Conservation (phyloP, 2,797 vertebrate species). For the Acridotheres tristis region DNA sequence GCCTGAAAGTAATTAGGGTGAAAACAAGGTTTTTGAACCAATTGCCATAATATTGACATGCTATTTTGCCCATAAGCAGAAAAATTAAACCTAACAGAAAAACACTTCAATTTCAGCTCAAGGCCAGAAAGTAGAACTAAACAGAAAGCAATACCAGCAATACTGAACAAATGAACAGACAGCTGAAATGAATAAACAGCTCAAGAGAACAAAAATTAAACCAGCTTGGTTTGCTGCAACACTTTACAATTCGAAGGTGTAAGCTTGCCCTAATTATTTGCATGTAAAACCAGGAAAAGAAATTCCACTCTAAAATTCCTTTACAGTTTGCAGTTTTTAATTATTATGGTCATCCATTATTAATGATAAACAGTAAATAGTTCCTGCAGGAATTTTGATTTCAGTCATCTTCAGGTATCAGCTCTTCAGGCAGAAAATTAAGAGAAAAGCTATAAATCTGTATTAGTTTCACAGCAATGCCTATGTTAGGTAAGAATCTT, state of each 20-base stretch:
- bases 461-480: not conserved
- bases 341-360: slow-evolving; percentile 57
- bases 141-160: not conserved
- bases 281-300: not conserved
- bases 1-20: not conserved
- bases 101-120: not conserved
- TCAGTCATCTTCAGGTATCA: not conserved
- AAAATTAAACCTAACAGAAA: not conserved
- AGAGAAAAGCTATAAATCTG: not conserved
- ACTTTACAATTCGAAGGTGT: not conserved
- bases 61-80: not conserved
- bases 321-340: slow-evolving; percentile 45
- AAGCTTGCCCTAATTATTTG: not conserved
- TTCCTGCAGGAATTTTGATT: not conserved
- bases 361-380: slow-evolving; percentile 23
- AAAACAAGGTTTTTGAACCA: not conserved
- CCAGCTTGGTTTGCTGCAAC: not conserved
- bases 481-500: not conserved
- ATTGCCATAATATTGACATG: not conserved
- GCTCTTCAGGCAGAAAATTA: not conserved
- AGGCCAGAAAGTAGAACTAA: not conserved
- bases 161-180: not conserved
- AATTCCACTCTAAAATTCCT: slow-evolving; percentile 44
- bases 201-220: not conserved
- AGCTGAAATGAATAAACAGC: not conserved